Percentiles rank a stretch among this genome's conserved stretches.
Conservation (phyloP, 2,797 vertebrate genomes). For the Choloepus didactylus region DNA sequence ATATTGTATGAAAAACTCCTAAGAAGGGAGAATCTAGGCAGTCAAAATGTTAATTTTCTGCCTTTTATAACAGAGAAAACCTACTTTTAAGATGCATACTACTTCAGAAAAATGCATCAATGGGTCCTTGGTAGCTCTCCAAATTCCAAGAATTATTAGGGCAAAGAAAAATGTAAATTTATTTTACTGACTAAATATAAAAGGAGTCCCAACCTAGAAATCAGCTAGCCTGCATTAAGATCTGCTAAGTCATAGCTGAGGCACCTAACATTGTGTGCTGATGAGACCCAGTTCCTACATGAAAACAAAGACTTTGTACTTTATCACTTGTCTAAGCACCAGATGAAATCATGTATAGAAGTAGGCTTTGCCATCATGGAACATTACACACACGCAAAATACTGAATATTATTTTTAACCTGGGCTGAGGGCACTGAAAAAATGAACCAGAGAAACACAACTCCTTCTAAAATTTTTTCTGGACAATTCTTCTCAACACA, state of each 20-base stretch:
- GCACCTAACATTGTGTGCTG: too few relatives aligned
- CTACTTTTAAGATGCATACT: neutral
- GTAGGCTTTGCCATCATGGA: neutral
- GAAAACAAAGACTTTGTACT: neutral
- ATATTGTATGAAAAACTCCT: constrained; percentile 10
- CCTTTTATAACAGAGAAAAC: constrained; percentile 34
- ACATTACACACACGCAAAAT: neutral
- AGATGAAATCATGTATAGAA: neutral
- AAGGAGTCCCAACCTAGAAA: neutral
- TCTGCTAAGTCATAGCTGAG: neutral
- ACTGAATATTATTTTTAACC: neutral
- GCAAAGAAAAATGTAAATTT: constrained; percentile 36
- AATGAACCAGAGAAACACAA: neutral
- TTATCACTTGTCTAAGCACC: neutral
- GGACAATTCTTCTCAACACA: neutral
- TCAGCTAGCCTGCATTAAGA: neutral
- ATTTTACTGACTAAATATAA: neutral
- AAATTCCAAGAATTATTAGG: constrained; percentile 13
- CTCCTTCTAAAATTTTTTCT: neutral
- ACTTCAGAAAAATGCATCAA: neutral
- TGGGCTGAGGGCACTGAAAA: neutral
- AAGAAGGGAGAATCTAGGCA: constrained; percentile 34
- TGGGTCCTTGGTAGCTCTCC: neutral
- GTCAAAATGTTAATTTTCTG: constrained; percentile 61
- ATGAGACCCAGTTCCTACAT: neutral